Base-by-base conservation (phyloP, 2,888 invertebrate species). In the Blastobasis adustella region DNA sequence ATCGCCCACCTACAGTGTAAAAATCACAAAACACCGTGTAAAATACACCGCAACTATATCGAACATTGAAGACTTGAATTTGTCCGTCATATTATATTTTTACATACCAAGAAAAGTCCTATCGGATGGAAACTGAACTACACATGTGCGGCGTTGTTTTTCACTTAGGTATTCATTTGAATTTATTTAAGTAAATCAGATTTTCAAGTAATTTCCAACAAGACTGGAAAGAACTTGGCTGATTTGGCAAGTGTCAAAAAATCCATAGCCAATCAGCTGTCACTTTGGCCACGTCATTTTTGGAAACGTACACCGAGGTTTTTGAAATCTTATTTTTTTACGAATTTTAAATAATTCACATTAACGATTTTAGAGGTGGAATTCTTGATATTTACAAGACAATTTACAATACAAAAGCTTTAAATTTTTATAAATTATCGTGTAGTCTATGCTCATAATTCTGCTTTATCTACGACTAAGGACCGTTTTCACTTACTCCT, bases 281-380 rank as follows among this genome's bases (percentile, higher is more conserved):
- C 88, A 87, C 60, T 59, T 55, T 54, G 54, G 89, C 89, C 89
- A 89, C 89, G 89, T 89, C 89, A 89, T 83, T 85, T 83, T 71
- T 61, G 69, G 61, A 74, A 69, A 84, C 79, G 73, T 69, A 73
- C 46, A 42, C 10, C 7, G 9, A 42, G 5, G 6, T 45, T 10
- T 7, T 40, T 4, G 40, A 40, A 3, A 40, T 9, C 1, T 40
- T 40, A 40, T 3, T 23, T 23, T n/a, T 23, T 23, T 23, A 23
- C 23, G 23, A 23, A 23, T 23, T 23, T 23, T 23, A 23, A 23
- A 23, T 23, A 23, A 23, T 23, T 2, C 23, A 23, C 23, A 23
- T 23, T 23, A 2, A 23, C 23, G 23, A 23, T 23, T 23, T 23
- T 23, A 23, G 23, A 23, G 2, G 3, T 23, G 23, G 23, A 23